Percentiles rank a stretch among this genome's conserved stretches.
Conservation (phyloP, 1,140 invertebrate species). For the Cotesia vestalis region DNA sequence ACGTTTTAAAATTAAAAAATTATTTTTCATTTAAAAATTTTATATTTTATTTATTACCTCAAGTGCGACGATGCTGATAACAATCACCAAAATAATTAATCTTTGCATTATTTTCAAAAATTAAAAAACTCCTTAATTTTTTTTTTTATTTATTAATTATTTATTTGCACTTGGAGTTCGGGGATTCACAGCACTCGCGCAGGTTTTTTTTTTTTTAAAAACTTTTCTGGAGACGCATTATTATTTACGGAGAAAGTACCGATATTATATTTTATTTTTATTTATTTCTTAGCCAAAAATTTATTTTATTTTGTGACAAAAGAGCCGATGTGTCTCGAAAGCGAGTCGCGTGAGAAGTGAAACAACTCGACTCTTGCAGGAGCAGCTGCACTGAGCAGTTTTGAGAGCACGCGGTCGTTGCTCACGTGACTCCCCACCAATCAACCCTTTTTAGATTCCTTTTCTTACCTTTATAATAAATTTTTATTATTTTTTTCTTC, state of each 20-base stretch:
- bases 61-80: neutral
- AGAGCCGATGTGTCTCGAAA: constrained; percentile 33
- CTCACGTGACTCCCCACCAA: constrained; percentile 28
- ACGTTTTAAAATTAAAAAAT: no score
- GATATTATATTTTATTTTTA: neutral
- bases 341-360: constrained; percentile 36
- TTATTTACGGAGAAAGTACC: constrained; percentile 1
- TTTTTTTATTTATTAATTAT: no score
- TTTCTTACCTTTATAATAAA: neutral
- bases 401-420: constrained; percentile 31
- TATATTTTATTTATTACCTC: neutral
- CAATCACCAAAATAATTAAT: no score
- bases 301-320: constrained; percentile 3
- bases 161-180: neutral
- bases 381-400: constrained; percentile 34
- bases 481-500: neutral
- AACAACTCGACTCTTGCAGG: constrained; percentile 31
- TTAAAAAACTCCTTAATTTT: no score
- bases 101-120: no score
- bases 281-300: neutral
- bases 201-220: no score
- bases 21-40: no score
- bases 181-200: no score
- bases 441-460: neutral
- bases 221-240: neutral